phyloP scores from a whole-genome alignment of 2,797 vertebrate genomes.

The Kryptolebias ocellatus region DNA sequence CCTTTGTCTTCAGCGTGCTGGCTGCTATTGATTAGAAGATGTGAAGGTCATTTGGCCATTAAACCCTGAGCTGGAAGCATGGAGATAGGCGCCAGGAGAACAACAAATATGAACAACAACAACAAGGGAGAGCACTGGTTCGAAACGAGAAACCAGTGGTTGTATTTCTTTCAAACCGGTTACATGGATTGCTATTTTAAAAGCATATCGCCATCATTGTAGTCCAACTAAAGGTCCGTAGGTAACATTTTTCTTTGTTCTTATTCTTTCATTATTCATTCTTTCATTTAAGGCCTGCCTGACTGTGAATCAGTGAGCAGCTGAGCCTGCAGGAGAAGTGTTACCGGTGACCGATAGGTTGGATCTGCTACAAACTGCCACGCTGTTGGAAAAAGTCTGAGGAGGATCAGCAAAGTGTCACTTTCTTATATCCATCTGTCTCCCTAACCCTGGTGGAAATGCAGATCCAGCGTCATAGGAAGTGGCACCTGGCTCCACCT shows the following conservation, averaged over 20 bases:
- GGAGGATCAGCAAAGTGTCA: background rate
- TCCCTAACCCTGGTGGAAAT: slow-evolving; percentile 35
- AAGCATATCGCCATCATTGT: background rate
- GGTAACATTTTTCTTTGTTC: background rate
- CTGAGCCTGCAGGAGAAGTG: slow-evolving; percentile 24
- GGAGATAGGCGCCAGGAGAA: slow-evolving; percentile 35
- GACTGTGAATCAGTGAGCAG: slow-evolving; percentile 12
- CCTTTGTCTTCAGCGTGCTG: slow-evolving; percentile 3
- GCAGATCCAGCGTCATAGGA: slow-evolving; percentile 10
- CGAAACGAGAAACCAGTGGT: too few species aligned
- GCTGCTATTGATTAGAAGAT: slow-evolving; percentile 41
- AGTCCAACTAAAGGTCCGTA: background rate
- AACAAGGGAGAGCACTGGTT: background rate
- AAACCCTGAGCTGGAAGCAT: slow-evolving; percentile 20
- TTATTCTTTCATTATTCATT: background rate
- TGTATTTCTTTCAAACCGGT: too few species aligned
- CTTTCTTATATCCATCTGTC: slow-evolving; percentile 1
- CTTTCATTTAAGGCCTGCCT: slow-evolving; percentile 10
- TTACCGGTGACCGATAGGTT: slow-evolving; percentile 39
- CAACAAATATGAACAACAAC: slow-evolving; percentile 17
- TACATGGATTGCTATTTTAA: background rate
- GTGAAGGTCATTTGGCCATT: slow-evolving; percentile 38
- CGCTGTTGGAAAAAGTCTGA: slow-evolving; percentile 12
- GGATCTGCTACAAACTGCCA: slow-evolving; percentile 31
- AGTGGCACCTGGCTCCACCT: slow-evolving; percentile 48